These are phyloP conservation scores for Chrysina gloriosa DNA, from an alignment of 2,888 invertebrate species.

Conservation along the genomic window DNA sequence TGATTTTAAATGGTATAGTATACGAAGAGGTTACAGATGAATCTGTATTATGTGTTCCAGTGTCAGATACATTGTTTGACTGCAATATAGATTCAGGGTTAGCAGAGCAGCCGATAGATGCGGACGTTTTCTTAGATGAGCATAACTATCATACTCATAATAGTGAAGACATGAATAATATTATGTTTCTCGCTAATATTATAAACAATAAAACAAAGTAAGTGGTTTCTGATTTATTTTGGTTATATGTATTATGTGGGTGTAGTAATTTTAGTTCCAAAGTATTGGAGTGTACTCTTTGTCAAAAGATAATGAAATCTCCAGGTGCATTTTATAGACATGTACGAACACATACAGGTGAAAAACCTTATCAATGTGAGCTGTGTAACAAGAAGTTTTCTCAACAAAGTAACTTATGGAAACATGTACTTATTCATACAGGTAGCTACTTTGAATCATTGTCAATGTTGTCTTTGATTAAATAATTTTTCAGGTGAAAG, in stretches of 20 bases:
- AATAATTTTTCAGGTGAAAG: slow-evolving; percentile 46
- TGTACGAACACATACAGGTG: slow-evolving; percentile 48
- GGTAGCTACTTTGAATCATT: slow-evolving; percentile 31
- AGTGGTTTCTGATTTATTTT: background rate
- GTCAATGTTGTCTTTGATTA: background rate
- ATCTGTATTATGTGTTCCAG: slow-evolving; percentile 41
- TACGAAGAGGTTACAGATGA: slow-evolving; percentile 38
- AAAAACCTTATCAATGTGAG: slow-evolving; percentile 49
- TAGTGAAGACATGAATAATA: slow-evolving; percentile 34
- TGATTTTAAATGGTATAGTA: slow-evolving; percentile 38
- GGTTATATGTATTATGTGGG: background rate
- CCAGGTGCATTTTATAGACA: slow-evolving; percentile 47
- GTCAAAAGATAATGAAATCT: slow-evolving; percentile 46
- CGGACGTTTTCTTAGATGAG: slow-evolving; percentile 40
- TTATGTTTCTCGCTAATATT: slow-evolving; percentile 31
- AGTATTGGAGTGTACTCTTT: slow-evolving; percentile 40
- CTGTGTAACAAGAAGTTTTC: slow-evolving; percentile 50
- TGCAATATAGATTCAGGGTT: slow-evolving; percentile 38
- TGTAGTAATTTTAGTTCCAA: slow-evolving; percentile 34
- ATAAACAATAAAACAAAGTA: slow-evolving; percentile 28
- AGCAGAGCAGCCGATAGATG: slow-evolving; percentile 24
- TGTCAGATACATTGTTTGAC: slow-evolving; percentile 41
- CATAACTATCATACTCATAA: slow-evolving; percentile 41
- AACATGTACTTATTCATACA: slow-evolving; percentile 49
- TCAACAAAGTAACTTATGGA: slow-evolving; percentile 51